Base-by-base conservation (phyloP, 2,888 invertebrate species). In the Plagiodera versicolora region DNA sequence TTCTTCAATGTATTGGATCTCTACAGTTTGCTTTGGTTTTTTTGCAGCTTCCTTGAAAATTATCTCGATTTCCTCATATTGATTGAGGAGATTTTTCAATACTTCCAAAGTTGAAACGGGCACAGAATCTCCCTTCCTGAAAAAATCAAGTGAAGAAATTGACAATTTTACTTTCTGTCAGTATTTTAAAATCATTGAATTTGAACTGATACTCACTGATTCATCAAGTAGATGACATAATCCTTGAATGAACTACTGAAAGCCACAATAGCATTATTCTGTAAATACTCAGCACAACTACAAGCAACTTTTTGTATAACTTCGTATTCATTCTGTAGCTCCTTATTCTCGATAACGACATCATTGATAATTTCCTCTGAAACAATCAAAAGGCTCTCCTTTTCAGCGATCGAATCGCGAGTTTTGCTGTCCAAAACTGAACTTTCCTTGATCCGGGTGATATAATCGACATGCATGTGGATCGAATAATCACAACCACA, bases 261-360 rank as follows among this genome's bases (percentile, higher is more conserved):
- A 1, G 74, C 67, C 1, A 74, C 70, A 19, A 78, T 75, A 0
- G 77, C 76, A 65, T 76, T 75, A 14, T 71, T 66, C 54, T 70
- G 69, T 47, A 78, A 63, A 65, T 76, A 78, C 65, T 73, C 69
- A 0, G 77, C 76, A 65, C 77, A 76, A 35, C 70, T 71, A 2
- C 74, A 75, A 44, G 74, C 72, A 24, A 68, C 63, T 44, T 68
- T 64, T 1, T 72, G 62, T 49, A 78, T 74, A 4, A 53, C 58
- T 1, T 67, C 58, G 14, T 71, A 69, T 60, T 78, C 78, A 5
- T 54, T 52, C 49, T 75, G 69, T 2, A 72, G 50, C 57, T 70
- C 66, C 4, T 6, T 54, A 56, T 67, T 70, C 39, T 66, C 63
- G n/a, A 32, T n/a, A 28, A 63, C 58, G 9, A 76, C 66, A 56